Evolutionary conservation across 2,888 invertebrate genomes (phyloP), one percentile per base, ranked within the genome.

Genomic region (Clepsis dumicolana): DNA sequence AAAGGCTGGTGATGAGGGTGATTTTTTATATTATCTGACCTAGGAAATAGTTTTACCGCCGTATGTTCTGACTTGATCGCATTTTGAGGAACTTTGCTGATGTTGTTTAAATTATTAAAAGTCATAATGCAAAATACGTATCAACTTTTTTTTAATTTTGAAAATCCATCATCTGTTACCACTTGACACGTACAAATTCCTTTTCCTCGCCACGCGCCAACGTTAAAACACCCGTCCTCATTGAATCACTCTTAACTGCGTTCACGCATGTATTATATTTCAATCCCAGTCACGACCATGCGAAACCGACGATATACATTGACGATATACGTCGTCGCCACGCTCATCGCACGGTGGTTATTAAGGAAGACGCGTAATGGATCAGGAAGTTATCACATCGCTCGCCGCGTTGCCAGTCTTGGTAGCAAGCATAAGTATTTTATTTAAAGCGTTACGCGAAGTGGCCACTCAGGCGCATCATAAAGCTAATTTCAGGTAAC

Each of bases 371-470:
- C 44, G 4, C 18, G 18, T 16, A 44, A 44, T 44, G 18, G 16
- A 18, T 18, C 8, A 4, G 5, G n/a, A 8, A 8, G 2, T 5
- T 18, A 18, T 5, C 16, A 44, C 1, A 44, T 44, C 8, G 14
- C 14, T 16, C 44, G 44, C 18, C 1, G 41, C 8, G 18, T 44
- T 18, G 18, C 8, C 0, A 5, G 2, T 44, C n/a, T 2, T n/a
- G 18, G n/a, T 18, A 29, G 44, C 2, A 7, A 8, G 16, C 1
- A 18, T 44, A 7, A 7, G 44, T 44, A 21, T 32, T 25, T 54
- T 54, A 54, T 54, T 57, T 35, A 21, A 32, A 57, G 38, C 35
- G n/a, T 25, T 38, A 32, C 57, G 38, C 8, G 38, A 38, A 57
- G 21, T 57, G 24, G 21, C 35, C 57, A 57, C 57, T 57, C 57